Conservation (phyloP, 2,113 vertebrate genomes). For the Sylvia atricapilla region DNA sequence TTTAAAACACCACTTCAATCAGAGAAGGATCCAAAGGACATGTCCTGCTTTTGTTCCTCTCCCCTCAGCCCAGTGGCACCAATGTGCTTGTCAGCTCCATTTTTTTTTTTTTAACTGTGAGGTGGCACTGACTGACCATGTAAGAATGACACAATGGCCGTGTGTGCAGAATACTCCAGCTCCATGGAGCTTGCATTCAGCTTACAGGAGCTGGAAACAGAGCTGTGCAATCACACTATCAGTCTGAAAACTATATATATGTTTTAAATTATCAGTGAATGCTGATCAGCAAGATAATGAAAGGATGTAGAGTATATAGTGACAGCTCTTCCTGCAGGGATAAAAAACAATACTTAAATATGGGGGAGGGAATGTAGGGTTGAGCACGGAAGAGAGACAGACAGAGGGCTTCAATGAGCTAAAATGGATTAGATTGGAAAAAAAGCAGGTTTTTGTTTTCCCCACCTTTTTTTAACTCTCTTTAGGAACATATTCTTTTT, state of each 20-base stretch:
- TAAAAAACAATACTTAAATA: neutral
- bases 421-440: neutral
- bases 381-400: neutral
- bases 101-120: neutral
- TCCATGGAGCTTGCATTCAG: too few relatives aligned
- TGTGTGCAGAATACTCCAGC: neutral
- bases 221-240: neutral
- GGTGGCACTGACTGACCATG: neutral
- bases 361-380: neutral
- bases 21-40: neutral
- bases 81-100: neutral
- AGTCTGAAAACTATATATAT: neutral
- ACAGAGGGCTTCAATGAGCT: neutral
- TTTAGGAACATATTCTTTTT: neutral
- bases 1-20: neutral
- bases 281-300: neutral
- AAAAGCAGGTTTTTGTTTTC: neutral
- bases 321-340: neutral
- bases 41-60: neutral
- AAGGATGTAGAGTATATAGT: neutral
- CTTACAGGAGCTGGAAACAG: neutral
- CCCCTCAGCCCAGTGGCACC: neutral
- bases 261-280: neutral
- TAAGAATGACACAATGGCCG: neutral
- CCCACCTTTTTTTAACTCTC: neutral